These are phyloP conservation scores for Drosophila fungiperda DNA, from an alignment of 2,888 invertebrate genomes.

Conservation along the genomic window DNA sequence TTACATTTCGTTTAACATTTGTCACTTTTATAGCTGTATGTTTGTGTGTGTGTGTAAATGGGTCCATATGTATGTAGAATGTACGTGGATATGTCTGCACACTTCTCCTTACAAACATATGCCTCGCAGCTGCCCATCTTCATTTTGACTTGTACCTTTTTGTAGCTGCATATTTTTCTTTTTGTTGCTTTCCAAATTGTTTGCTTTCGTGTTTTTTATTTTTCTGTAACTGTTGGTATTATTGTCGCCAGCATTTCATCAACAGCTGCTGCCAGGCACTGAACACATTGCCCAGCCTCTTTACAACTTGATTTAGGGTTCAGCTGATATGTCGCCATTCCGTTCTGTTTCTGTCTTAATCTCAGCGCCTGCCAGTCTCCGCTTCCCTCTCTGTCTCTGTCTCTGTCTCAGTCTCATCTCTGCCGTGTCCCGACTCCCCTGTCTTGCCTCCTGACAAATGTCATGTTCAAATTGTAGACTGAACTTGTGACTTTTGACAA, in stretches of 20 bases:
- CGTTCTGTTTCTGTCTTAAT: conserved; percentile 28
- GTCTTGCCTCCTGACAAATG: conserved; percentile 62
- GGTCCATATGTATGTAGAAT: conserved; percentile 26
- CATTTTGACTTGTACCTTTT: conserved; percentile 61
- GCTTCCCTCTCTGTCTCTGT: neutral
- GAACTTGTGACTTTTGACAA: conserved; percentile 74
- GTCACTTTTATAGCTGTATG: conserved; percentile 77
- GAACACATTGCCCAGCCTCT: conserved; percentile 67
- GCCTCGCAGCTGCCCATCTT: conserved; percentile 76
- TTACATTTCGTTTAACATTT: conserved; percentile 81
- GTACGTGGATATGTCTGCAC: conserved; percentile 40
- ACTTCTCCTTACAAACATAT: conserved; percentile 44
- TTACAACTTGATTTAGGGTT: conserved; percentile 80
- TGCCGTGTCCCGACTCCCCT: conserved; percentile 1
- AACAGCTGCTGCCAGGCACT: conserved; percentile 70
- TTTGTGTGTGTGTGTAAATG: conserved; percentile 10
- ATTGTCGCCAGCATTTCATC: conserved; percentile 73
- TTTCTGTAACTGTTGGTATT: conserved; percentile 48
- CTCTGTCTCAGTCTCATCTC: neutral
- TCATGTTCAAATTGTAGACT: conserved; percentile 75
- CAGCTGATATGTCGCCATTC: conserved; percentile 73
- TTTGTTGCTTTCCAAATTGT: conserved; percentile 28
- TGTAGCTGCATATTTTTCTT: conserved; percentile 10
- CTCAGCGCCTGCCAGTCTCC: neutral
- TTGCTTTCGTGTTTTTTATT: conserved; percentile 38